Conservation (phyloP, 2,888 invertebrate species). For the Acleris cristana region DNA sequence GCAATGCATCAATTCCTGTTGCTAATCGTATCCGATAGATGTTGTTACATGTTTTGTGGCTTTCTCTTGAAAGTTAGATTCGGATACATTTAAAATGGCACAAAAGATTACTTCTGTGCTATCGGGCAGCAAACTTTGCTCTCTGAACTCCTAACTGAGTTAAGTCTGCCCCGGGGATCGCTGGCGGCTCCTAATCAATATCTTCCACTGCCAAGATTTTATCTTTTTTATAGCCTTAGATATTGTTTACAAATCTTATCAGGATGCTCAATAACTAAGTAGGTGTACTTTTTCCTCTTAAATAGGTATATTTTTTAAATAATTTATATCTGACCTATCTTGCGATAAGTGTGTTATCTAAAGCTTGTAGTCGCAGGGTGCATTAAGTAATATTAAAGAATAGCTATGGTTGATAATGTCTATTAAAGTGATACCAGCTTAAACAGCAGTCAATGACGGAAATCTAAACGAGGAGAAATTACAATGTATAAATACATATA, state of each 20-base stretch:
- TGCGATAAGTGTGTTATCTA: too few relatives aligned
- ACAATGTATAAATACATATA: too few relatives aligned
- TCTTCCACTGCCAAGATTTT: constrained; percentile 54
- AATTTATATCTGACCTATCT: too few relatives aligned
- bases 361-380: too few relatives aligned
- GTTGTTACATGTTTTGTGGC: neutral
- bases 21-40: neutral
- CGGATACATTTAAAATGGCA: constrained; percentile 43
- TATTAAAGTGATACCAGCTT: too few relatives aligned
- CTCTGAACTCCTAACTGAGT: constrained; percentile 77
- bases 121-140: constrained; percentile 71
- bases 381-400: too few relatives aligned
- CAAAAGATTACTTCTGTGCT: constrained; percentile 57
- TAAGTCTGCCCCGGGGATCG: constrained; percentile 66
- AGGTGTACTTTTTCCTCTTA: too few relatives aligned
- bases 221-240: constrained; percentile 38
- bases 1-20: neutral
- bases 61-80: constrained; percentile 39
- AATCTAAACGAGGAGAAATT: too few relatives aligned
- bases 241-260: constrained; percentile 19
- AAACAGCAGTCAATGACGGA: too few relatives aligned
- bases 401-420: too few relatives aligned
- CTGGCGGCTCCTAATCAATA: constrained; percentile 65
- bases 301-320: too few relatives aligned
- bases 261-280: neutral